Evolutionary conservation across 2,113 vertebrate species (phyloP).

Genomic region (Papio anubis): DNA sequence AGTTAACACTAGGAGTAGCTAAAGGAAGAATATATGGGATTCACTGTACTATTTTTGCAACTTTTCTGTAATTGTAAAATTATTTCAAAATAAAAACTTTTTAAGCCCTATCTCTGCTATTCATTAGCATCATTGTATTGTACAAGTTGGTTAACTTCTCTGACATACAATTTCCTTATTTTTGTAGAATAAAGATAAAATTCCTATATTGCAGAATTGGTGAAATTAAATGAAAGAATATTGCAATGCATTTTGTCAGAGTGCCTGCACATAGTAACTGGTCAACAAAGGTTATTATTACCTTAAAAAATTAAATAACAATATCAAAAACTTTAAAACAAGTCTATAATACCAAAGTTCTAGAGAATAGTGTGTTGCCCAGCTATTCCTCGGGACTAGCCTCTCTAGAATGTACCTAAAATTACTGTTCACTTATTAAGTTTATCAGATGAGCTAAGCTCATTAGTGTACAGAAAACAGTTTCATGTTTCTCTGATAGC

Average conservation of each 20-base stretch:
- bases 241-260: not conserved
- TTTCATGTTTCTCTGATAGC: not conserved
- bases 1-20: too few species aligned
- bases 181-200: not conserved
- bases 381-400: not conserved
- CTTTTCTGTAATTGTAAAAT: too few species aligned
- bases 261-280: not conserved
- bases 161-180: not conserved
- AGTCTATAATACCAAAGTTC: not conserved
- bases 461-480: not conserved
- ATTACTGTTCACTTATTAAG: not conserved
- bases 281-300: not conserved
- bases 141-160: not conserved
- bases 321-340: not conserved
- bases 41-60: too few species aligned
- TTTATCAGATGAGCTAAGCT: not conserved
- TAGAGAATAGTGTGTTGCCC: not conserved
- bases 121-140: not conserved
- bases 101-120: not conserved
- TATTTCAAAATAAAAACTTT: not conserved
- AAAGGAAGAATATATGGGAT: too few species aligned
- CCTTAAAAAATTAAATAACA: not conserved
- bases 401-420: not conserved
- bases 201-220: not conserved
- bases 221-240: not conserved